phyloP scores from a whole-genome alignment of 2,888 invertebrate genomes.

The Eupithecia subfuscata region DNA sequence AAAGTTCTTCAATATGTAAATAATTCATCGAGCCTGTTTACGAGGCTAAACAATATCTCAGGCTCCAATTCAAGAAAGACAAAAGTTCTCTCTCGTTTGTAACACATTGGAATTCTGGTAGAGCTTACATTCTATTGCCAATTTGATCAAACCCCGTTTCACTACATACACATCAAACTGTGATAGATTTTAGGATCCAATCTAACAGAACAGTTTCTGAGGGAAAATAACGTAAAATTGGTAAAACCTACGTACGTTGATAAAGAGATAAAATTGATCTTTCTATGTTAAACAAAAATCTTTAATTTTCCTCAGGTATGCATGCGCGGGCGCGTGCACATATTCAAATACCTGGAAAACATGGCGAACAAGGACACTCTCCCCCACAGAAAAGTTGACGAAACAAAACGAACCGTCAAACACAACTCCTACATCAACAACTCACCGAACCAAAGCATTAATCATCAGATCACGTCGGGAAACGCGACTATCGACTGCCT shows the following conservation, averaged over 20 bases:
- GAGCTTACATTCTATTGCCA: background rate
- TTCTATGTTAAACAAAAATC: background rate
- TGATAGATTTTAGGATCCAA: background rate
- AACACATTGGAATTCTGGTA: background rate
- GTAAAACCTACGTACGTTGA: no score
- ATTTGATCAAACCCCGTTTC: background rate
- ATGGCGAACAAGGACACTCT: constrained; percentile 89
- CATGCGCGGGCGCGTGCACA: constrained; percentile 96
- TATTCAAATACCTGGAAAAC: constrained; percentile 96
- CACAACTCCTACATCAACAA: constrained; percentile 73
- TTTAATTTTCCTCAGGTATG: constrained; percentile 86
- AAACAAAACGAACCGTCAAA: constrained; percentile 75
- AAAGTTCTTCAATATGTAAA: background rate
- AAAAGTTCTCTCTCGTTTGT: background rate
- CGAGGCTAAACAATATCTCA: no score
- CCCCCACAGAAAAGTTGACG: constrained; percentile 80
- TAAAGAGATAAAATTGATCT: no score
- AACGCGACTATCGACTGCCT: constrained; percentile 80
- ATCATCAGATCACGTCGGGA: constrained; percentile 74
- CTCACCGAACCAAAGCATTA: constrained; percentile 59
- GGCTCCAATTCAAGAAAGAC: no score
- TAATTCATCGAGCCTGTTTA: no score
- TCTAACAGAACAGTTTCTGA: background rate
- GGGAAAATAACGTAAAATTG: no score
- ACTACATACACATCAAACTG: background rate